Base-by-base conservation (phyloP, 2,797 vertebrate genomes). In the Podarcis lilfordi region DNA sequence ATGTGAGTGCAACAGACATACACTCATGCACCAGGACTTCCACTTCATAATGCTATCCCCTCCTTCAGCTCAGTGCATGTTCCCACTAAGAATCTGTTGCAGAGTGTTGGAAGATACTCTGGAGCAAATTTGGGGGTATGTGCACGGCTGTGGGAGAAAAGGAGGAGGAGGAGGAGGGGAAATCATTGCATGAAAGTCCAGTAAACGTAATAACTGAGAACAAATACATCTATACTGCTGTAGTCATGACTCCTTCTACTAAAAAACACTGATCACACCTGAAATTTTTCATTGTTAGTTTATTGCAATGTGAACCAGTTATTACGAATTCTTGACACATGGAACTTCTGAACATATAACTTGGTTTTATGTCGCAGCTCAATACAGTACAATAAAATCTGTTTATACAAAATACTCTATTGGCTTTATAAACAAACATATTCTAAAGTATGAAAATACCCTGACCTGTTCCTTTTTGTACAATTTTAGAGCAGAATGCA, bases 321-420 rank as follows among this genome's bases (percentile, higher is more conserved):
- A 21, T 79, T 66, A 80, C 68, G 55, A 8, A 87, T 86, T 72
- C 45, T 69, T 93, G 71, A 74, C 69, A 84, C 21, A 1, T 66
- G 77, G 1, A 66, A 71, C 0, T 72, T 68, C 72, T 8, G 27
- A 85, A 90, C 91, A 88, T 1, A 91, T 21, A 84, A 80, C 78
- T 77, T 40, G 80, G 64, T 84, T 81, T 91, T 80, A 87, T 35
- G 81, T 66, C 80, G 82, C 76, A 86, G 79, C 71, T 88, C 91
- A 83, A 71, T 55, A 66, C 17, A 74, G 50, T 8, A 87, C 32
- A 91, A 88, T 43, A 85, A 89, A 78, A 86, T 21, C 64, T 79
- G 86, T 85, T 68, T 71, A 77, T 79, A 89, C 64, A 89, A 90
- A 91, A 88, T 35, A 90, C 4, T 74, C 80, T 25, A 23, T 19